phyloP scores from a whole-genome alignment of 1,140 invertebrate species.

The Brachionus sp. region DNA sequence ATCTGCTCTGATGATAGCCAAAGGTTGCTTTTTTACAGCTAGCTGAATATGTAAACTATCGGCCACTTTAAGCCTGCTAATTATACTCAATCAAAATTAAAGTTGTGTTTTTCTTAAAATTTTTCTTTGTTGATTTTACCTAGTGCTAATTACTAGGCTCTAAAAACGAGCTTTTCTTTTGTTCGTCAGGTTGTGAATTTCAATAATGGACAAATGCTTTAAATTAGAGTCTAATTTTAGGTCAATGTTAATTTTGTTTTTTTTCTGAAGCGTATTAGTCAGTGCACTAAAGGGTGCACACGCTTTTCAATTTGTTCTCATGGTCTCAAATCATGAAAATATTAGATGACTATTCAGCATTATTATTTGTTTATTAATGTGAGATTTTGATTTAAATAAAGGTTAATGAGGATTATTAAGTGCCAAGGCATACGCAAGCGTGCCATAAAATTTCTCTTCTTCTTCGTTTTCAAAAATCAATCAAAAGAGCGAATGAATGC shows the following conservation, averaged over 20 bases:
- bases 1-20: constrained; percentile 9
- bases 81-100: neutral
- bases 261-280: no score
- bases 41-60: neutral
- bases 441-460: neutral
- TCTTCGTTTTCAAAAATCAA: neutral
- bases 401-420: neutral
- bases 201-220: neutral
- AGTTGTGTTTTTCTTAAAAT: neutral
- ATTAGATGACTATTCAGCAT: no score
- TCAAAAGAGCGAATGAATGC: neutral
- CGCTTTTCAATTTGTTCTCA: no score
- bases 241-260: neutral
- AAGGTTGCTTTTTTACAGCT: neutral
- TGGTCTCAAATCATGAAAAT: no score
- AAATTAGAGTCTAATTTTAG: neutral
- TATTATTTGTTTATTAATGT: no score
- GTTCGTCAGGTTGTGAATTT: neutral
- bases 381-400: neutral
- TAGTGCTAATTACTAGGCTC: neutral
- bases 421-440: neutral
- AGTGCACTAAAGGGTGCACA: no score
- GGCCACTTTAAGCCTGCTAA: neutral
- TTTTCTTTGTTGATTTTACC: neutral
- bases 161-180: neutral